These are phyloP conservation scores for Scolopax mira DNA, from an alignment of 2,113 vertebrate genomes.

Conservation along the genomic window DNA sequence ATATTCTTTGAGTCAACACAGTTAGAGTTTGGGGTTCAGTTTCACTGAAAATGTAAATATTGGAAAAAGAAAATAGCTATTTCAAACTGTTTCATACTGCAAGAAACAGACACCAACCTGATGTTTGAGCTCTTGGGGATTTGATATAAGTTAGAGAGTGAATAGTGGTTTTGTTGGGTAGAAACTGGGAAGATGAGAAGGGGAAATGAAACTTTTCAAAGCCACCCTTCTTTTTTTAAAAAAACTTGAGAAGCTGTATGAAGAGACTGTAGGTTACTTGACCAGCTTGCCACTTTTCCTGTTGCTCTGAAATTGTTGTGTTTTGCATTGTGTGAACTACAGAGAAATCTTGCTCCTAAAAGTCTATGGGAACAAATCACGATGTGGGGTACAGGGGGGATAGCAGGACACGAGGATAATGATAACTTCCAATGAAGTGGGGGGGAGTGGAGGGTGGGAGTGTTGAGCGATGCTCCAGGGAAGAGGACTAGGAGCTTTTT, in stretches of 20 bases:
- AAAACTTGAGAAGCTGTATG: neutral
- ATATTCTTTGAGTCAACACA: neutral
- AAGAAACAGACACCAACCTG: neutral
- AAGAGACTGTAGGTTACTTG: neutral
- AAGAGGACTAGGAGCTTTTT: neutral
- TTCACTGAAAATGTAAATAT: neutral
- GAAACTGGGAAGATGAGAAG: neutral
- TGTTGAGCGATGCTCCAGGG: neutral
- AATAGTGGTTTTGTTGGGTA: neutral
- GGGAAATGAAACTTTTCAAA: neutral
- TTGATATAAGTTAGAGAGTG: neutral
- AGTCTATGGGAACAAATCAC: neutral
- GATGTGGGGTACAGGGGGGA: neutral
- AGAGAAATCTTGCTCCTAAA: neutral
- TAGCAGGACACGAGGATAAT: neutral
- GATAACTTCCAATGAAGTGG: neutral
- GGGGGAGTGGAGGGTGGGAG: fast-evolving
- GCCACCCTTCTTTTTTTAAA: neutral
- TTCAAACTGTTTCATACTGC: neutral
- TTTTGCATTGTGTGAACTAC: neutral
- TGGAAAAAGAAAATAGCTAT: neutral
- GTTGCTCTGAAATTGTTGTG: neutral
- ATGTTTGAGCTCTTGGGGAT: neutral
- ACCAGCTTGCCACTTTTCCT: neutral
- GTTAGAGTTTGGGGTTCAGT: neutral